Conservation (phyloP, 2,888 invertebrate genomes). For the Brenthis hecate region DNA sequence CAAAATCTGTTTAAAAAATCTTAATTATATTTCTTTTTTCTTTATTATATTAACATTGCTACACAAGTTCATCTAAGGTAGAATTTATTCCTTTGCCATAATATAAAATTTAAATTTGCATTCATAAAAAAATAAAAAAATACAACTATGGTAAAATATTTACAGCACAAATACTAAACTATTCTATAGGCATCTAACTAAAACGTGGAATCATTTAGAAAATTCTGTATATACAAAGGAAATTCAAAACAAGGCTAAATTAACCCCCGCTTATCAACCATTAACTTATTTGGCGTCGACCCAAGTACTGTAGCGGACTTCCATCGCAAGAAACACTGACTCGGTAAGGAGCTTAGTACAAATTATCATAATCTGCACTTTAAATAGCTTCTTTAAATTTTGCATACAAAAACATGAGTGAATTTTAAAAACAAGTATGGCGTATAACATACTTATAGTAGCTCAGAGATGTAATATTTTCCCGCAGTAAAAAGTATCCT, state of each 20-base stretch:
- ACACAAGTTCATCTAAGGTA: no score
- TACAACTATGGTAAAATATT: neutral
- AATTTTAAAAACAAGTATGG: no score
- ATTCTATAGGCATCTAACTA: constrained; percentile 9
- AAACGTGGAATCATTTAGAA: constrained; percentile 19
- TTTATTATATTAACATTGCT: no score
- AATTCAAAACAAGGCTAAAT: constrained; percentile 50
- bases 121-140: neutral
- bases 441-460: no score
- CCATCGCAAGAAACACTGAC: constrained; percentile 22
- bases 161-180: neutral
- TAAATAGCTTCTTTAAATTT: neutral
- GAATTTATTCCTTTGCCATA: no score
- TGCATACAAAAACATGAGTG: neutral
- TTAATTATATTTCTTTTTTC: no score
- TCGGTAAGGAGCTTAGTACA: constrained; percentile 16
- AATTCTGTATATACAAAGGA: constrained; percentile 17
- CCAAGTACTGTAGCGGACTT: constrained; percentile 46
- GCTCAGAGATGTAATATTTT: no score
- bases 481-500: no score
- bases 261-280: constrained; percentile 68
- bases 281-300: constrained; percentile 65
- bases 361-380: constrained; percentile 15
- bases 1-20: no score
- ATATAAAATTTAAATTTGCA: no score